These are phyloP conservation scores for Cylindroiulus punctatus DNA, from an alignment of 2,888 invertebrate species.

Conservation along the genomic window DNA sequence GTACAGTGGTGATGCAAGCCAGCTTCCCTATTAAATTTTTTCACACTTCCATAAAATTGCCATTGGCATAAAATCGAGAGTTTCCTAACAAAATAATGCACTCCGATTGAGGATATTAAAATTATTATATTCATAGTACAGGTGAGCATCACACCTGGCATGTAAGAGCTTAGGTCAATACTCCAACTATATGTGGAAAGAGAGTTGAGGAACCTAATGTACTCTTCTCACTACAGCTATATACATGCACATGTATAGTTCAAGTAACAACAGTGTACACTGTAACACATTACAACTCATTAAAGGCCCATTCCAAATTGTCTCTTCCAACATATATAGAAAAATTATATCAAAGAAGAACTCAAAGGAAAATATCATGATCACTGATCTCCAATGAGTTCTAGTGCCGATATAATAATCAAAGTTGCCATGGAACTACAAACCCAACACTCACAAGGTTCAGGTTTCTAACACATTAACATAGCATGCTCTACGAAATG, in stretches of 20 bases:
- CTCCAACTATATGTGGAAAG: background rate
- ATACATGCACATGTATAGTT: background rate
- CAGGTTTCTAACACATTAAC: background rate
- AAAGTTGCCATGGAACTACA: background rate
- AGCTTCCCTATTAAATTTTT: background rate
- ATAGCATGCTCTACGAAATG: background rate
- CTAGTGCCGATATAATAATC: background rate
- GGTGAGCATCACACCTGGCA: background rate
- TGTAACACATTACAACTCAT: background rate
- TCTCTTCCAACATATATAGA: background rate
- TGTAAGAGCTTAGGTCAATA: background rate
- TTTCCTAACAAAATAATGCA: background rate
- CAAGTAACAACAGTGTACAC: background rate
- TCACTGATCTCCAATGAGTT: background rate
- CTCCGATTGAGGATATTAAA: background rate
- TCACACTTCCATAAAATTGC: conserved; percentile 37
- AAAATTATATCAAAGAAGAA: background rate
- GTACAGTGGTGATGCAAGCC: background rate
- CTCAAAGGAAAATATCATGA: background rate
- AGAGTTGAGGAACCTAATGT: background rate
- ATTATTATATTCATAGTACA: background rate
- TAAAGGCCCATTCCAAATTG: background rate
- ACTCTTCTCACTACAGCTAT: background rate
- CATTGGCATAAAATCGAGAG: conserved; percentile 6
- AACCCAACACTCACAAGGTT: background rate